A percentile compares a stretch with the other conserved stretches of the same genome.
Evolutionary conservation across 2,113 vertebrate species (phyloP).

Genomic region (Oncorhynchus keta): DNA sequence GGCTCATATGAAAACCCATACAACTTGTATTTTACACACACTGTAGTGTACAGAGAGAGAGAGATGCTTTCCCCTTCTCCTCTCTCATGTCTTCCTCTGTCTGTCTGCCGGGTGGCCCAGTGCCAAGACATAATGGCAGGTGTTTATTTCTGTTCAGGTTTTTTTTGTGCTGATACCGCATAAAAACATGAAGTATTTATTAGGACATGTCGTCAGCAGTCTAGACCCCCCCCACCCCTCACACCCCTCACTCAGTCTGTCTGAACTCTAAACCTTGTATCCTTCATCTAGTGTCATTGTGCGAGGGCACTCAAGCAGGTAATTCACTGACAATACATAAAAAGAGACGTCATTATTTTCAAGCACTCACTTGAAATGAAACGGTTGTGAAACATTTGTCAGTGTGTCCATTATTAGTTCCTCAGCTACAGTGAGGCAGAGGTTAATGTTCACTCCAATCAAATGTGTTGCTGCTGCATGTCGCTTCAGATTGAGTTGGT

Average conservation of each 20-base stretch:
- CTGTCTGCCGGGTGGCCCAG: conserved; percentile 21
- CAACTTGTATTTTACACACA: neutral
- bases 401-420: conserved; percentile 55
- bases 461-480: conserved; percentile 22
- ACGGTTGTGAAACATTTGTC: conserved; percentile 56
- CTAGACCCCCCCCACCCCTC: conserved; percentile 40
- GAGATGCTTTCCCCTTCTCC: too few relatives aligned
- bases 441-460: conserved; percentile 52
- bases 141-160: conserved; percentile 43
- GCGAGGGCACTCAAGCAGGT: conserved; percentile 56
- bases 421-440: conserved; percentile 53
- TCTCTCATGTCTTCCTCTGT: neutral
- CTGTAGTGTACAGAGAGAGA: neutral
- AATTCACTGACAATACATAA: conserved; percentile 70
- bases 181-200: conserved; percentile 68
- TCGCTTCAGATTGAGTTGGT: neutral
- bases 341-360: conserved; percentile 68
- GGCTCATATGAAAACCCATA: conserved; percentile 4
- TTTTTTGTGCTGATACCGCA: conserved; percentile 34
- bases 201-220: conserved; percentile 46
- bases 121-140: conserved; percentile 40
- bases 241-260: neutral
- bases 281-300: conserved; percentile 58
- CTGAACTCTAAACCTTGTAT: conserved; percentile 15
- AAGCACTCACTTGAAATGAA: conserved; percentile 67